Percentiles rank a stretch among this genome's conserved stretches.
These are phyloP conservation scores for Aphaenogaster floridana DNA, from an alignment of 1,140 invertebrate species.

Conservation along the genomic window DNA sequence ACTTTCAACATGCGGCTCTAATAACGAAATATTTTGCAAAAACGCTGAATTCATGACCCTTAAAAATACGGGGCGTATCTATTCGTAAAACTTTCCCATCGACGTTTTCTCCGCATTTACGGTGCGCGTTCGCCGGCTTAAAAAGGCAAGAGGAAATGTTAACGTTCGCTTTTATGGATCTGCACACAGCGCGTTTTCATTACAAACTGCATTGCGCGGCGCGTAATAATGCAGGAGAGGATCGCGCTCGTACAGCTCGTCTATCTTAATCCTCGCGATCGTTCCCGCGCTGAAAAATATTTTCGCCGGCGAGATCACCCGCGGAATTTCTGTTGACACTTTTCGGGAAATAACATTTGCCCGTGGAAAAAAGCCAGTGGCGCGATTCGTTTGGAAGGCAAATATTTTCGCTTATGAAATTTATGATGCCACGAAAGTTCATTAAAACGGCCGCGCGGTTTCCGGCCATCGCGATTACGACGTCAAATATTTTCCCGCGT, in stretches of 20 bases:
- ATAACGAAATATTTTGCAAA: slow-evolving; percentile 16
- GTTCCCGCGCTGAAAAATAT: slow-evolving; percentile 61
- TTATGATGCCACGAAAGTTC: slow-evolving; percentile 60
- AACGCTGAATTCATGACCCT: slow-evolving; percentile 25
- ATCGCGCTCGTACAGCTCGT: slow-evolving; percentile 61
- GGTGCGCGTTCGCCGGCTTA: slow-evolving; percentile 33
- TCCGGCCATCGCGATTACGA: slow-evolving; percentile 44
- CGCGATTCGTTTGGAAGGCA: slow-evolving; percentile 59
- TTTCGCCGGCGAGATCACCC: slow-evolving; percentile 55
- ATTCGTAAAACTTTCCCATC: slow-evolving; percentile 44
- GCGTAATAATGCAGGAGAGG: slow-evolving; percentile 56
- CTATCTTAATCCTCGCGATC: slow-evolving; percentile 62
- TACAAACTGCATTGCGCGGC: slow-evolving; percentile 58
- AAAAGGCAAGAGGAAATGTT: slow-evolving; percentile 57
- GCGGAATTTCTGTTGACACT: slow-evolving; percentile 62
- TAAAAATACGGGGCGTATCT: slow-evolving; percentile 32
- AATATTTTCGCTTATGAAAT: slow-evolving; percentile 63
- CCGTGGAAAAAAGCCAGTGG: slow-evolving; percentile 13
- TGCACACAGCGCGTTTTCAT: slow-evolving; percentile 60
- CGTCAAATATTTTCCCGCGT: slow-evolving; percentile 54
- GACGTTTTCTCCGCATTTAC: slow-evolving; percentile 28
- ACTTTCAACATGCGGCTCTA: slow-evolving; percentile 6
- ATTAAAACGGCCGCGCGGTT: slow-evolving; percentile 42
- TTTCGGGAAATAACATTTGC: slow-evolving; percentile 59
- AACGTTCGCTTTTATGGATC: slow-evolving; percentile 62